These are phyloP conservation scores for Paedocypris micromegethes DNA, from an alignment of 2,797 vertebrate species.

Conservation along the genomic window DNA sequence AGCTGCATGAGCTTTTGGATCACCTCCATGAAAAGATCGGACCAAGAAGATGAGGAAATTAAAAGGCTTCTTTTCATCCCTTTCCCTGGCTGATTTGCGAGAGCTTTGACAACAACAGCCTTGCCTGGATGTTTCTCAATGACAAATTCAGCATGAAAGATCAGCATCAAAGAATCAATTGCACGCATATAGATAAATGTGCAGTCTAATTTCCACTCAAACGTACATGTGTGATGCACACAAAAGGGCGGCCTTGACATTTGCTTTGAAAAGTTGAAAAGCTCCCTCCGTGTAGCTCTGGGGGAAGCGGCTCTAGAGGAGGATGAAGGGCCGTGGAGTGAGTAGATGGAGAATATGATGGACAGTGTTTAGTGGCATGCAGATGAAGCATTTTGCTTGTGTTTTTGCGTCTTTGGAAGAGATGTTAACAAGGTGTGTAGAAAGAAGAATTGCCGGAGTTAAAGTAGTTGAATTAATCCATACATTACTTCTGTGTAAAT, in stretches of 20 bases:
- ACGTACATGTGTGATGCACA: conserved; percentile 1
- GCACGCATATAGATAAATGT: conserved; percentile 39
- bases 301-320: conserved; percentile 1
- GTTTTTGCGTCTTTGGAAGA: conserved; percentile 5
- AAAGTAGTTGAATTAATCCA: not conserved
- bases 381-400: conserved; percentile 4
- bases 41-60: conserved; percentile 10
- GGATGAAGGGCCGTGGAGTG: conserved; percentile 15
- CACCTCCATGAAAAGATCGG: conserved; percentile 18
- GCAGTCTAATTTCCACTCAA: conserved; percentile 30
- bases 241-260: conserved; percentile 35
- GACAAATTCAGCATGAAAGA: conserved; percentile 13
- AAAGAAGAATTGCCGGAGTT: not conserved
- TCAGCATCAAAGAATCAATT: conserved; percentile 18
- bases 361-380: not conserved
- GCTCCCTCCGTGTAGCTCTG: not conserved
- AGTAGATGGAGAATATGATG: conserved; percentile 23
- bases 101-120: conserved; percentile 7
- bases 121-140: conserved; percentile 22
- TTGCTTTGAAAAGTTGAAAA: conserved; percentile 23
- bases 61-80: conserved; percentile 22
- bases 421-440: conserved; percentile 13
- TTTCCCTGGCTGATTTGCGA: conserved; percentile 11
- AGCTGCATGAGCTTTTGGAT: conserved; percentile 12
- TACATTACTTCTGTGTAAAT: no score